Evolutionary conservation across 92 coral and sea anemone species (phyloP).

Genomic region (Virgularia gustaviana): DNA sequence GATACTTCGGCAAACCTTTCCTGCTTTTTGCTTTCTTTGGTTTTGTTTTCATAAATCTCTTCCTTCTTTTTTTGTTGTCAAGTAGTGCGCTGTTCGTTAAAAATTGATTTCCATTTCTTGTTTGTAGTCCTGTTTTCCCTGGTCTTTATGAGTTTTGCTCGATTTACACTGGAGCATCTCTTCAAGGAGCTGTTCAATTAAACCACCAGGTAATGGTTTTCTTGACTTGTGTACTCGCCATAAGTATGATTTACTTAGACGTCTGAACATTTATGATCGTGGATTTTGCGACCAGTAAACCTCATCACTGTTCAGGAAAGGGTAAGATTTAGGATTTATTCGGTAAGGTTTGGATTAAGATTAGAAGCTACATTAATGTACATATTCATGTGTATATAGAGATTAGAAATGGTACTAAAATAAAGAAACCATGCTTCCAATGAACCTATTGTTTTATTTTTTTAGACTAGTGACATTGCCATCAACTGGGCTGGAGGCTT

Average conservation of each 20-base stretch:
- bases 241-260: too few relatives aligned
- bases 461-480: slow-evolving; percentile 89
- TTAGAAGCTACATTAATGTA: too few relatives aligned
- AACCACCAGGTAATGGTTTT: slow-evolving; percentile 85
- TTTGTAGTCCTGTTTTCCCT: slow-evolving; percentile 79
- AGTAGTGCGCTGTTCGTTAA: too few relatives aligned
- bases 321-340: too few relatives aligned
- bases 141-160: slow-evolving; percentile 98
- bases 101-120: neutral
- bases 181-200: slow-evolving; percentile 90
- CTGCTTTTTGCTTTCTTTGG: neutral
- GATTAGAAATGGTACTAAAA: neutral
- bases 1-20: too few relatives aligned
- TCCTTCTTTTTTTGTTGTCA: too few relatives aligned
- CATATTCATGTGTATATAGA: too few relatives aligned
- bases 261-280: too few relatives aligned
- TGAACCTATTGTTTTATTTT: neutral
- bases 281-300: too few relatives aligned
- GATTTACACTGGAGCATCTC: slow-evolving; percentile 93
- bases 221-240: neutral
- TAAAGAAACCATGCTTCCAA: neutral
- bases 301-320: too few relatives aligned
- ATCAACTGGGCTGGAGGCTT: slow-evolving; percentile 99
- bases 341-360: too few relatives aligned
- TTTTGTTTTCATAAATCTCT: neutral